These are phyloP conservation scores for Junco hyemalis DNA, from an alignment of 2,113 vertebrate species.

Conservation along the genomic window DNA sequence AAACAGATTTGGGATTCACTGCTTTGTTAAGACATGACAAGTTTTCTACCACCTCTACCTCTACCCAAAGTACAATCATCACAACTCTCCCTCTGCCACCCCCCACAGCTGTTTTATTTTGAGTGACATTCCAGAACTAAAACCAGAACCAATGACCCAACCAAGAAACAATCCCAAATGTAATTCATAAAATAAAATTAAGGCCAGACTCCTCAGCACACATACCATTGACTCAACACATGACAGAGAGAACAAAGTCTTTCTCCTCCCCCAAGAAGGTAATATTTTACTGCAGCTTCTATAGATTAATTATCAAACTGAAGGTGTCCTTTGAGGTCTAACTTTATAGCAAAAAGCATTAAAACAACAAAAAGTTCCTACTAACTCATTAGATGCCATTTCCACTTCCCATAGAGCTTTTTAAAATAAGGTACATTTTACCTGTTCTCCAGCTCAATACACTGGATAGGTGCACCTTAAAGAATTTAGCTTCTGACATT, in stretches of 20 bases:
- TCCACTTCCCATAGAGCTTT: not conserved
- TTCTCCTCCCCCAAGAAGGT: rapidly evolving
- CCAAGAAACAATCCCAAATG: constrained; percentile 4
- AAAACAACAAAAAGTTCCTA: not conserved
- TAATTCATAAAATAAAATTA: constrained; percentile 22
- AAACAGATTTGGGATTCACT: not conserved
- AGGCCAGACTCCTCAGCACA: not conserved
- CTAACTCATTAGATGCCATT: not conserved
- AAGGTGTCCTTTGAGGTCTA: not conserved
- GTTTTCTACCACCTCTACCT: not conserved
- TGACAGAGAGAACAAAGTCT: not conserved
- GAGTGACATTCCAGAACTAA: constrained; percentile 24
- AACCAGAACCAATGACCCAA: constrained; percentile 8
- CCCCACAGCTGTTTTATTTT: not conserved
- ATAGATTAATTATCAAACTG: not conserved
- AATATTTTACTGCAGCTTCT: not conserved
- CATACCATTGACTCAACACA: not conserved
- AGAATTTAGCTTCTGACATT: not conserved
- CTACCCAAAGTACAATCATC: not conserved
- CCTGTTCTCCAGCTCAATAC: not conserved
- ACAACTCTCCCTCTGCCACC: not conserved
- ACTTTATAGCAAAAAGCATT: not conserved
- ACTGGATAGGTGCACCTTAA: not conserved
- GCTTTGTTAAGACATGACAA: not conserved
- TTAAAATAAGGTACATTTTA: not conserved